phyloP scores from a whole-genome alignment of 2,888 invertebrate species.

The Papilio elwesi region DNA sequence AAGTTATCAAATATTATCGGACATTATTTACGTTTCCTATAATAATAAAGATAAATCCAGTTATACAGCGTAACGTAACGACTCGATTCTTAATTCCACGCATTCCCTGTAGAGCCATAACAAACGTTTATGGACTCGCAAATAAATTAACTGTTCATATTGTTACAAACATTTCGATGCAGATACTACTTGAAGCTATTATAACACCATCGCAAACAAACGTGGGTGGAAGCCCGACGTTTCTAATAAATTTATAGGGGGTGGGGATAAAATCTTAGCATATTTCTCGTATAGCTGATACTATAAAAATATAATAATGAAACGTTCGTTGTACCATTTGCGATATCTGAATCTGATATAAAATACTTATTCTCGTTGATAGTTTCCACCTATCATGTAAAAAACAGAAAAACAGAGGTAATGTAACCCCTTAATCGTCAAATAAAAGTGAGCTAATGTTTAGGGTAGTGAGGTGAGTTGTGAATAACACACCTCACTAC shows the following conservation, averaged over 20 bases:
- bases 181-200: constrained; percentile 22
- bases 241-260: constrained; percentile 18
- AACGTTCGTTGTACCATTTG: too few relatives aligned
- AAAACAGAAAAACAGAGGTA: too few relatives aligned
- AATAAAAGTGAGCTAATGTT: too few relatives aligned
- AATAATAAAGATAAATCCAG: not conserved
- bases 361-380: too few relatives aligned
- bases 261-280: not conserved
- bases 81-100: constrained; percentile 25
- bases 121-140: constrained; percentile 29
- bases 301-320: not conserved
- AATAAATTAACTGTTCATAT: constrained; percentile 31
- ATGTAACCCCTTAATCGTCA: too few relatives aligned
- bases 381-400: too few relatives aligned
- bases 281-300: constrained; percentile 4
- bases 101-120: constrained; percentile 21
- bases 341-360: too few relatives aligned
- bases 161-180: constrained; percentile 24
- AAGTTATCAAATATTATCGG: too few relatives aligned
- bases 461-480: too few relatives aligned
- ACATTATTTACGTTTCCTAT: too few relatives aligned
- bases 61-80: constrained; percentile 5
- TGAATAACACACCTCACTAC: too few relatives aligned
- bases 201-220: constrained; percentile 17
- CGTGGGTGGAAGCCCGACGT: constrained; percentile 16